Evolutionary conservation across 2,888 invertebrate genomes (phyloP), one percentile per base, ranked within the genome.

Genomic region (Watsonalla cultraria): DNA sequence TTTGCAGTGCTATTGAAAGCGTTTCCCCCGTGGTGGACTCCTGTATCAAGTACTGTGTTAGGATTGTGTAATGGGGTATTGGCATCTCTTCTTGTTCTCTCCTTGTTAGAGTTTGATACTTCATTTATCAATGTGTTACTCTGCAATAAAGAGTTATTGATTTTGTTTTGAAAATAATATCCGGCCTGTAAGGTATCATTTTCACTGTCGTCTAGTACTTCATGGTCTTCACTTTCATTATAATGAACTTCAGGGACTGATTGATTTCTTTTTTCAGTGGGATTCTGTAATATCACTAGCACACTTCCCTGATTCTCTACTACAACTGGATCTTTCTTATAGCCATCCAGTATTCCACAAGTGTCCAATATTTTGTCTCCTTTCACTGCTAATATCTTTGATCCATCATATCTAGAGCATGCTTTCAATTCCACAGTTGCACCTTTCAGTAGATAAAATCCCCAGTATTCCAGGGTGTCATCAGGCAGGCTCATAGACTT

Each of bases 381-480:
- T 82, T 95, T 94, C 0, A 96, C 96, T 2, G 97, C 95, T 67
- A 97, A 86, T 70, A 97, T 94, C 56, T 95, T 93, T 0, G 96
- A 94, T 13, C 96, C 96, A 65, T 94, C 93, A 76, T 93, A 95
- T 74, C 95, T 92, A 9, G 96, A 96, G 76, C 96, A 97, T 47
- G 95, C 94, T 72, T 95, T 95, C 33, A 97, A 84, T 61, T 93
- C 92, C 2, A 97, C 96, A 9, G 92, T 92, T 1, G 96, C 96
- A 33, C 96, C 96, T 80, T 94, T 93, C 51, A 96, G 87, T 49
- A 97, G 87, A 84, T 95, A 96, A 84, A 97, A 96, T 4, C 96
- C 96, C 96, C 96, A 97, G 80, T 96, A 97, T 79, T 97, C 96
- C 42, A 96, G 83, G 8, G 96, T 96, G 70, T 96, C 96, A 78